These are phyloP conservation scores for Sceloporus tristichus DNA, from an alignment of 2,113 vertebrate genomes.

Conservation along the genomic window DNA sequence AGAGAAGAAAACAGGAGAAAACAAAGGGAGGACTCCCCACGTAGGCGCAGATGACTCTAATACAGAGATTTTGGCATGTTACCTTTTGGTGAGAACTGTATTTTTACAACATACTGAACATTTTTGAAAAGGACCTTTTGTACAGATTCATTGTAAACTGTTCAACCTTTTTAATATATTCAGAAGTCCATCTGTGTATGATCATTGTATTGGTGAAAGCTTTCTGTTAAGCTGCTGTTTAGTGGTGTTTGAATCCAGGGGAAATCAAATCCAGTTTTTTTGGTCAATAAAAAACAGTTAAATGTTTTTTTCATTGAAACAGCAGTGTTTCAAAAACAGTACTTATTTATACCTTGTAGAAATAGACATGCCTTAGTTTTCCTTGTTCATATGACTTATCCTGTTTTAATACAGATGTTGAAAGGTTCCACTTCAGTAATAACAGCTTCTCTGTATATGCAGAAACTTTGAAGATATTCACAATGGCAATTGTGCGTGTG, in stretches of 20 bases:
- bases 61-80: not conserved
- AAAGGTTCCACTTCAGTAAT: constrained; percentile 12
- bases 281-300: constrained; percentile 82
- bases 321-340: constrained; percentile 47
- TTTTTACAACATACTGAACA: constrained; percentile 66
- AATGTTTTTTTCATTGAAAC: constrained; percentile 52
- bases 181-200: constrained; percentile 70
- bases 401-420: not conserved
- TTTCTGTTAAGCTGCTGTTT: constrained; percentile 62
- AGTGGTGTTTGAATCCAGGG: constrained; percentile 25
- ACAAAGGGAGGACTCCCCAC: constrained; percentile 75
- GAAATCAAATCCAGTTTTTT: constrained; percentile 69
- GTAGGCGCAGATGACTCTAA: constrained; percentile 73
- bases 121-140: constrained; percentile 67
- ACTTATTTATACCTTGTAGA: not conserved
- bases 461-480: not conserved
- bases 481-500: not conserved
- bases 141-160: constrained; percentile 77
- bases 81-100: constrained; percentile 50
- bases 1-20: constrained; percentile 65
- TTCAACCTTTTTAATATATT: constrained; percentile 70
- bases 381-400: constrained; percentile 32
- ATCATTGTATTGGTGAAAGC: constrained; percentile 56
- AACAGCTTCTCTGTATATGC: not conserved
- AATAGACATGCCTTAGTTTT: constrained; percentile 31